Base-by-base conservation (phyloP, 2,113 vertebrate genomes). In the Merops nubicus region DNA sequence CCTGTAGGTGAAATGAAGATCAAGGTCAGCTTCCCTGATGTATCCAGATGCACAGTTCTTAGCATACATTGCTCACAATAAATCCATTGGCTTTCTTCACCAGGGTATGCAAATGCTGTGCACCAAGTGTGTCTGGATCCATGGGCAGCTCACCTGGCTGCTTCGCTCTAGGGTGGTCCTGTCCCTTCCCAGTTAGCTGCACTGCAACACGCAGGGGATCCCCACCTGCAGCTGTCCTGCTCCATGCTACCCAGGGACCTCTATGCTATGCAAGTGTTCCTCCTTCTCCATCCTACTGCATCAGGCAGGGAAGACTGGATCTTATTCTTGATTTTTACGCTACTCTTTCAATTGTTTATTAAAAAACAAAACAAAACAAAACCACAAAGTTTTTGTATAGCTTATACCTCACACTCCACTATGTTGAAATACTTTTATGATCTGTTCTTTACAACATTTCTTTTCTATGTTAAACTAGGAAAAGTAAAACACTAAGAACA, bases 171-270 rank as follows among this genome's bases (percentile, higher is more conserved):
- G 17, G 15, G 42, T 45, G 33, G 29, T 50, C 59, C 11, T 40
- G 8, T 31, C 38, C 22, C 47, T 47, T 40, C 40, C 36, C 43
- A 20, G 5, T 34, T 53, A 65, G n/a, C 36, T 69, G 60, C 33
- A 23, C 21, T n/a, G 57, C 56, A 23, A 20, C 29, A 33, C 2
- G 1, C 36, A 10, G 0, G 1, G 45, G 36, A 53, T 62, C 17
- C 15, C 72, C 28, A 67, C 42, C 72, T 76, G 59, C 22, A 84
- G 15, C 47, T 60, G 0, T 63, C 54, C 33, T 65, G 40, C 40
- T 76, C 22, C 47, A 31, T 64, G 43, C n/a, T 8, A 21, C 12
- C 18, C 40, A 15, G 54, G 63, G 42, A 20, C n/a, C 65, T 36
- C 19, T 62, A 4, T 15, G 20, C 22, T 11, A 31, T 5, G 14